These are phyloP conservation scores for Synergus gifuensis DNA, from an alignment of 2,888 invertebrate genomes.

Conservation along the genomic window DNA sequence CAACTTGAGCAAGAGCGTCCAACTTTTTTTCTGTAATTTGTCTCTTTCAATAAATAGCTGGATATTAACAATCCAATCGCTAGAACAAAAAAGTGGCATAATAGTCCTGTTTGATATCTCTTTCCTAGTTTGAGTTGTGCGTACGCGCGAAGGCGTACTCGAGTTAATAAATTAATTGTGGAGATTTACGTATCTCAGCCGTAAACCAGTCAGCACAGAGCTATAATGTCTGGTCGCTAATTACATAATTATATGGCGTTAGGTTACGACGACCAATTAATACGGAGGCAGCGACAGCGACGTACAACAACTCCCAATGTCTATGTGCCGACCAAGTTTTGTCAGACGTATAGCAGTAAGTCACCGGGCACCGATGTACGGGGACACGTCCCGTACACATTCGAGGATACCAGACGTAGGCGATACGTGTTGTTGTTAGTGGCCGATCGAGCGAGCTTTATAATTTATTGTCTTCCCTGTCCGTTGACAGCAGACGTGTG, in stretches of 20 bases:
- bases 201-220: conserved; percentile 72
- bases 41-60: background rate
- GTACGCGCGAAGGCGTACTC: conserved; percentile 44
- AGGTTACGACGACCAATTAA: conserved; percentile 64
- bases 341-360: conserved; percentile 46
- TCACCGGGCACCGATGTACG: conserved; percentile 53
- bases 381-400: conserved; percentile 53
- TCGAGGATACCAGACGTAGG: conserved; percentile 51
- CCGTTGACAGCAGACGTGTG: conserved; percentile 70
- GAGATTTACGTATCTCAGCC: conserved; percentile 75
- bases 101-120: conserved; percentile 33
- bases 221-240: conserved; percentile 73
- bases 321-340: conserved; percentile 39
- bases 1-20: no score
- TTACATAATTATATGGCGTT: conserved; percentile 76
- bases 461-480: conserved; percentile 73
- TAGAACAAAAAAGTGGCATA: background rate
- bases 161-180: conserved; percentile 74
- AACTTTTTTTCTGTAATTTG: no score
- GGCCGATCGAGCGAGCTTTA: conserved; percentile 65
- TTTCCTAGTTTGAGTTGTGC: conserved; percentile 28
- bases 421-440: conserved; percentile 58
- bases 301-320: conserved; percentile 52
- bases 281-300: conserved; percentile 53
- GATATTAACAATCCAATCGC: background rate